Evolutionary conservation across 2,113 vertebrate genomes (phyloP), one percentile per base, ranked within the genome.

Genomic region (Pollimyrus isidori): DNA sequence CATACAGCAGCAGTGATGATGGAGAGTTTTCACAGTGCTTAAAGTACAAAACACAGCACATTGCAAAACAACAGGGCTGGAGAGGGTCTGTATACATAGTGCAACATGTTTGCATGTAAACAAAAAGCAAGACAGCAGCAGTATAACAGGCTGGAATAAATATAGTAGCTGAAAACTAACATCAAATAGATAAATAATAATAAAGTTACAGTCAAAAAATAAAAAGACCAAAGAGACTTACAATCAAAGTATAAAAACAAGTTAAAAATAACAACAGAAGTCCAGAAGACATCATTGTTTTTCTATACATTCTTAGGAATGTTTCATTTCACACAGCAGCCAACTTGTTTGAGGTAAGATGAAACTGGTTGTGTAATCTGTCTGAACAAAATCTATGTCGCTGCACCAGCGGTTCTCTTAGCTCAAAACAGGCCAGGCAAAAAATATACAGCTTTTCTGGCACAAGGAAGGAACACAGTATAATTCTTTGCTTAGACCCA

Each of bases 281-380:
- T 39, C 69, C 35, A 76, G 62, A 42, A 80, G 73, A 42, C 19
- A 19, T 80, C 35, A 39, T 80, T 80, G n/a, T 30, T 80, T 80
- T 80, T 42, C 35, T 80, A 80, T 80, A 19, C 73, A 42, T 80
- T 80, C 73, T 42, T 80, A 80, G 73, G 73, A 80, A 35, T 80
- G 35, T 80, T 19, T 42, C 35, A 80, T 80, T 35, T 42, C 73
- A 42, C 30, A 42, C 6, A 19, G 35, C 73, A 80, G 35, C 73
- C 73, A 80, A 42, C 73, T 80, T 39, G 73, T 80, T 80, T 80
- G 73, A 80, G 35, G 73, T 39, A 80, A 80, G 73, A 80, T 80
- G 39, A 80, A 80, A 80, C 35, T 80, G 73, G 73, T 42, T 80
- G 35, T 42, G 35, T 42, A 42, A 80, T 80, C 30, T 80, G 35